phyloP scores from a whole-genome alignment of 2,797 vertebrate species.

The Sebastes melanostomus region DNA sequence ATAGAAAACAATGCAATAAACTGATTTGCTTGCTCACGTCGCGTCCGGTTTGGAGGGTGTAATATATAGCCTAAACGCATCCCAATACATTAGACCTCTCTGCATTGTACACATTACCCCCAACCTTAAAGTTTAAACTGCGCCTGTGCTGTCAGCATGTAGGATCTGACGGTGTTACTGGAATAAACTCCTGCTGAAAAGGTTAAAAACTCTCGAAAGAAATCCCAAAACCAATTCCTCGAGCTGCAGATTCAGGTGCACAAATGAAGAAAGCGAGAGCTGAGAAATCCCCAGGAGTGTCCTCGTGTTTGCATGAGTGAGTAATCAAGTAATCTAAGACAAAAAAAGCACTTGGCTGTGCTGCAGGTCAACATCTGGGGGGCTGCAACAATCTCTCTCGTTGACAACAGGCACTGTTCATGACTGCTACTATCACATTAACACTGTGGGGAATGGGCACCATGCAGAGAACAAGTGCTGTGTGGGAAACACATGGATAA shows the following conservation, averaged over 20 bases:
- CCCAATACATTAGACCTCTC: too few relatives aligned
- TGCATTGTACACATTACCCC: too few relatives aligned
- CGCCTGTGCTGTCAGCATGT: too few relatives aligned
- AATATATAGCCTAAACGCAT: too few relatives aligned
- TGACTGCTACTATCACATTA: neutral
- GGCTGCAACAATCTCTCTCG: too few relatives aligned
- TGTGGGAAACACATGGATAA: neutral
- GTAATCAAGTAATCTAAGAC: neutral
- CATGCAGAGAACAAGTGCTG: neutral
- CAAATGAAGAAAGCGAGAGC: neutral
- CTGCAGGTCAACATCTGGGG: neutral
- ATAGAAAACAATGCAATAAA: too few relatives aligned
- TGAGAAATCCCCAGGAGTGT: neutral
- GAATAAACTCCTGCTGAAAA: neutral
- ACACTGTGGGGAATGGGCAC: neutral
- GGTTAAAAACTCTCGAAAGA: neutral
- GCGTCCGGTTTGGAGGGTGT: too few relatives aligned
- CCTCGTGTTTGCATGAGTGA: neutral
- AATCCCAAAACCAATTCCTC: neutral
- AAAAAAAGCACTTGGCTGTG: neutral
- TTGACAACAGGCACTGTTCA: neutral
- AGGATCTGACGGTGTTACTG: too few relatives aligned
- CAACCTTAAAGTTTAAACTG: too few relatives aligned
- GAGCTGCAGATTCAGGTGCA: neutral
- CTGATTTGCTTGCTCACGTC: too few relatives aligned